Conservation (phyloP, 2,113 vertebrate species). For the Oreochromis niloticus region DNA sequence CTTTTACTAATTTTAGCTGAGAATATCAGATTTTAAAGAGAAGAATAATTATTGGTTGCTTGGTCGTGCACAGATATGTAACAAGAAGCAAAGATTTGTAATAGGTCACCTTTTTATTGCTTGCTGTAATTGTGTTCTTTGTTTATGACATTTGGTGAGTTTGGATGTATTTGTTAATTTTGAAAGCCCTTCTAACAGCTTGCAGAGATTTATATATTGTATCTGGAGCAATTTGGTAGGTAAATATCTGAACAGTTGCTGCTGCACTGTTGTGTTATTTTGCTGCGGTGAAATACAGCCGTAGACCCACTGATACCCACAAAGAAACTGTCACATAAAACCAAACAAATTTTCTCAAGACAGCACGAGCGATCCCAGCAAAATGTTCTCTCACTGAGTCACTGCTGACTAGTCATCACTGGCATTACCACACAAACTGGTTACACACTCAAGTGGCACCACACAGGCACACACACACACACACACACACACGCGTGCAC, state of each 20-base stretch:
- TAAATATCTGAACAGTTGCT: not conserved
- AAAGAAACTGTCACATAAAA: conserved; percentile 50
- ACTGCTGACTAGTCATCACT: conserved; percentile 51
- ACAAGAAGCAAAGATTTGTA: not conserved
- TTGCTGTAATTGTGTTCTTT: not conserved
- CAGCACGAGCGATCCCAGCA: conserved; percentile 38
- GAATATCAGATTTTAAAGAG: not conserved
- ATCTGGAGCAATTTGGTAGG: not conserved
- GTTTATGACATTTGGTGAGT: not conserved
- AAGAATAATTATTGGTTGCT: not conserved
- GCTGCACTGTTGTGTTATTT: conserved; percentile 16
- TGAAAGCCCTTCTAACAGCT: not conserved
- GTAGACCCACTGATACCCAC: conserved; percentile 14
- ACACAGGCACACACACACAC: not conserved
- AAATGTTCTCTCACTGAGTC: conserved; percentile 71
- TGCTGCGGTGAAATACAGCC: conserved; percentile 29
- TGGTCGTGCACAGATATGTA: not conserved
- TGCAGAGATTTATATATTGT: not conserved
- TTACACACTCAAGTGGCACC: conserved; percentile 11
- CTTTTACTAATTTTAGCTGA: not conserved
- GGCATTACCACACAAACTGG: conserved; percentile 26
- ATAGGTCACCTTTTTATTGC: not conserved
- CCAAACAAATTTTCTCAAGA: conserved; percentile 51
- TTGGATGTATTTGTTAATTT: not conserved
- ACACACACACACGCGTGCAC: not conserved